Evolutionary conservation across 2,888 invertebrate species (phyloP).

Genomic region (Anoplius nigerrimus): DNA sequence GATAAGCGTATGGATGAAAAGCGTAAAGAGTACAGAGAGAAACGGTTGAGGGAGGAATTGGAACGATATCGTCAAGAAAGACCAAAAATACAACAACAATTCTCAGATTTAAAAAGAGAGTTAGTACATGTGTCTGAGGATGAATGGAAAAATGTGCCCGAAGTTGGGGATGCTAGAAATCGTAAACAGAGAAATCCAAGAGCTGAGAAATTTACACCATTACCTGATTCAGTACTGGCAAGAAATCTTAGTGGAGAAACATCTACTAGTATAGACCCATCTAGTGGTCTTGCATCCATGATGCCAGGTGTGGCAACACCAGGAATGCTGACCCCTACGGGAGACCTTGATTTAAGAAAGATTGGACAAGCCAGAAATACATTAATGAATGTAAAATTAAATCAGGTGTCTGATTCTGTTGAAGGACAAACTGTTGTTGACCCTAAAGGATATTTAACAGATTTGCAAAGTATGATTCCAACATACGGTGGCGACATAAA

Average conservation of each 20-base stretch:
- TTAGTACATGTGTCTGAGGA: slow-evolving; percentile 89
- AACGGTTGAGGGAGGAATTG: slow-evolving; percentile 91
- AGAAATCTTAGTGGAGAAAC: slow-evolving; percentile 90
- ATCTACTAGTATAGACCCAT: slow-evolving; percentile 87
- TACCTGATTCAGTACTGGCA: slow-evolving; percentile 96
- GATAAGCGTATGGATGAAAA: slow-evolving; percentile 99
- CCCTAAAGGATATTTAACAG: slow-evolving; percentile 99
- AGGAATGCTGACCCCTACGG: slow-evolving; percentile 89
- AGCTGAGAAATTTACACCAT: slow-evolving; percentile 96
- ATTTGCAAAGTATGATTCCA: slow-evolving; percentile 99
- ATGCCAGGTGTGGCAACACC: slow-evolving; percentile 91
- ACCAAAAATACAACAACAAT: slow-evolving; percentile 99
- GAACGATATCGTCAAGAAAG: slow-evolving; percentile 98
- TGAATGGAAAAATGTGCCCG: slow-evolving; percentile 98
- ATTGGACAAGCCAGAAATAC: slow-evolving; percentile 99
- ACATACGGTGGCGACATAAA: slow-evolving; percentile 98
- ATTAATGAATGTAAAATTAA: slow-evolving; percentile 97
- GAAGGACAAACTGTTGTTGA: slow-evolving; percentile 99
- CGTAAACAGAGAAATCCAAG: slow-evolving; percentile 96
- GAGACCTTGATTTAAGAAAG: slow-evolving; percentile 96
- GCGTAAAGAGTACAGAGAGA: slow-evolving; percentile 95
- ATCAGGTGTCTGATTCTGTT: slow-evolving; percentile 94
- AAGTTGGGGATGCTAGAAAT: slow-evolving; percentile 99
- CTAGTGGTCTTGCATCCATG: slow-evolving; percentile 90
- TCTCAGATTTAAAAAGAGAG: slow-evolving; percentile 96